phyloP scores from a whole-genome alignment of 2,888 invertebrate species.

The Hemithea aestivaria region DNA sequence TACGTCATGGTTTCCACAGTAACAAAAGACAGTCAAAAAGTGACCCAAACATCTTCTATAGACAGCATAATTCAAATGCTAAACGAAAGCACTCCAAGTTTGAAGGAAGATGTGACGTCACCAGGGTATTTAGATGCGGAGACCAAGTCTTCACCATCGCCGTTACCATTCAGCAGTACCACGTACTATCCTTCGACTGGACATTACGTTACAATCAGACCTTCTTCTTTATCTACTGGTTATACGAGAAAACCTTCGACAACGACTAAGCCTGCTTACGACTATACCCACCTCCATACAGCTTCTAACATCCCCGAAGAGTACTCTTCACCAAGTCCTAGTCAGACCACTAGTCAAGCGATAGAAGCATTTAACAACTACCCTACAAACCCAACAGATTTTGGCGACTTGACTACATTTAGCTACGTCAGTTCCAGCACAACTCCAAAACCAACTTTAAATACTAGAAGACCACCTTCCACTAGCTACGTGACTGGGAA shows the following conservation, averaged over 20 bases:
- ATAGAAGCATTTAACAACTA: constrained; percentile 68
- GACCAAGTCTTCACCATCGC: constrained; percentile 63
- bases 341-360: constrained; percentile 68
- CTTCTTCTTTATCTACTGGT: constrained; percentile 40
- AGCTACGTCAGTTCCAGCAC: constrained; percentile 61
- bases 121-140: constrained; percentile 50
- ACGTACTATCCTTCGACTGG: constrained; percentile 56
- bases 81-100: constrained; percentile 70
- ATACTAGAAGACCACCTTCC: constrained; percentile 60
- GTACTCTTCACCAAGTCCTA: constrained; percentile 59
- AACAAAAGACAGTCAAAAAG: constrained; percentile 65
- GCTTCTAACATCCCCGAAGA: constrained; percentile 52
- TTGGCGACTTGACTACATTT: constrained; percentile 64
- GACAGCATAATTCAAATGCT: constrained; percentile 82
- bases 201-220: constrained; percentile 66
- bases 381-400: constrained; percentile 63
- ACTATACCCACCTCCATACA: constrained; percentile 39
- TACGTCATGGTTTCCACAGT: constrained; percentile 80
- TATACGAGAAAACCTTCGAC: constrained; percentile 34
- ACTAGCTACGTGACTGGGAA: constrained; percentile 72
- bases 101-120: constrained; percentile 57
- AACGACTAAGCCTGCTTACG: constrained; percentile 43
- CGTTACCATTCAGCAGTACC: constrained; percentile 50
- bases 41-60: constrained; percentile 64
- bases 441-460: constrained; percentile 49